Base-by-base conservation (phyloP, 2,888 invertebrate species). In the Leptopterna dolabrata region DNA sequence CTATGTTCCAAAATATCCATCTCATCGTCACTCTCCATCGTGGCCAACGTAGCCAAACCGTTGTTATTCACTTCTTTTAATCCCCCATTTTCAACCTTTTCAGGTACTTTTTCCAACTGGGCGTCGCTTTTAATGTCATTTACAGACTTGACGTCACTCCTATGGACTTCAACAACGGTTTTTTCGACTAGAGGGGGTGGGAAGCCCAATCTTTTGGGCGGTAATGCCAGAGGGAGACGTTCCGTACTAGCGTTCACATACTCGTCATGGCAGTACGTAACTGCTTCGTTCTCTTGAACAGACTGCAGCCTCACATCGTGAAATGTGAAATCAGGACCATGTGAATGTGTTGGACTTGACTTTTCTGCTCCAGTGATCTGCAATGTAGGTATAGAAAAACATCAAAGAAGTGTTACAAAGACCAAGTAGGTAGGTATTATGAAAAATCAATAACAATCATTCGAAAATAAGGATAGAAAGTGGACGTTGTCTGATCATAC, bases 141-240 rank as follows among this genome's bases (percentile, higher is more conserved):
- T 11, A 45, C 78, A 7, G 27, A 41, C 16, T 27, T 41, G 19
- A 78, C 88, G 76, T 88, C 88, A 51, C 88, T 88, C 30, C 88
- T 88, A 71, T 89, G 88, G 13, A 89, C 88, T 24, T 89, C 88
- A 9, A 85, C 88, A 9, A 89, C 30, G 1, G 88, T 89, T 73
- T 76, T 41, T 43, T 87, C 45, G 19, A 80, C 81, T 19, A 83
- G 88, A 27, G 51, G 47, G 24, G 86, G 84, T 14, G 84, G 70
- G 27, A 76, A 86, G n/a, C 87, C 85, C 13, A 71, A 55, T 2
- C 36, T 16, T 45, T 87, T 76, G 36, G 76, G 76, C 11, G 88
- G 81, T 24, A 78, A 30, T 13, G 86, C 78, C 86, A 87, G 36
- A 82, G 82, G 87, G 14, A 71, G 24, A 2, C 45, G 30, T 41